These are phyloP conservation scores for Gobionotothen gibberifrons DNA, from an alignment of 2,797 vertebrate genomes.

Conservation along the genomic window DNA sequence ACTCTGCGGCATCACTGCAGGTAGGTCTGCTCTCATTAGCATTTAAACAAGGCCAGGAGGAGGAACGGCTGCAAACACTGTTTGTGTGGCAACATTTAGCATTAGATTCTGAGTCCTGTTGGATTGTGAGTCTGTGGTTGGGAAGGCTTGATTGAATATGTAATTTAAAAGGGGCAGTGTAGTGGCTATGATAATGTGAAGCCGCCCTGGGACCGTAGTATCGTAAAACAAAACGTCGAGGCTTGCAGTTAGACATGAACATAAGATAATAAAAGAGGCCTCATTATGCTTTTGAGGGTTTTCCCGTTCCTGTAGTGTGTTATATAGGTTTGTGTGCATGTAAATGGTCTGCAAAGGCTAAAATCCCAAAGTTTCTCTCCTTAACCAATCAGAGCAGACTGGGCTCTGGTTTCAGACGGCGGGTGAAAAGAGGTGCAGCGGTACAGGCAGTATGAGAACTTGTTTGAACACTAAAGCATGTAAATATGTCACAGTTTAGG, in stretches of 20 bases:
- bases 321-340: too few relatives aligned
- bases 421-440: too few relatives aligned
- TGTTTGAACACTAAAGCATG: too few relatives aligned
- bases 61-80: constrained; percentile 26
- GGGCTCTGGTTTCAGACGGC: too few relatives aligned
- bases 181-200: constrained; percentile 30
- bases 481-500: too few relatives aligned
- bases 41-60: constrained; percentile 63
- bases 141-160: constrained; percentile 47
- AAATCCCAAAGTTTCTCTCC: too few relatives aligned
- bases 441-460: too few relatives aligned
- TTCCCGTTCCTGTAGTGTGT: too few relatives aligned
- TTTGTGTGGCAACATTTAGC: constrained; percentile 46
- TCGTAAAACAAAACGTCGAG: constrained; percentile 19
- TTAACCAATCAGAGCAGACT: too few relatives aligned
- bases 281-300: too few relatives aligned
- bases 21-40: constrained; percentile 68
- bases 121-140: constrained; percentile 28
- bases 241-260: constrained; percentile 10
- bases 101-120: constrained; percentile 37
- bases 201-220: constrained; percentile 26
- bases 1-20: constrained; percentile 58
- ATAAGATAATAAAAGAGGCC: not conserved
- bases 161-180: constrained; percentile 23
- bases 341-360: too few relatives aligned